Evolutionary conservation across 1,140 invertebrate species (phyloP).

Genomic region (Octopus sinensis): DNA sequence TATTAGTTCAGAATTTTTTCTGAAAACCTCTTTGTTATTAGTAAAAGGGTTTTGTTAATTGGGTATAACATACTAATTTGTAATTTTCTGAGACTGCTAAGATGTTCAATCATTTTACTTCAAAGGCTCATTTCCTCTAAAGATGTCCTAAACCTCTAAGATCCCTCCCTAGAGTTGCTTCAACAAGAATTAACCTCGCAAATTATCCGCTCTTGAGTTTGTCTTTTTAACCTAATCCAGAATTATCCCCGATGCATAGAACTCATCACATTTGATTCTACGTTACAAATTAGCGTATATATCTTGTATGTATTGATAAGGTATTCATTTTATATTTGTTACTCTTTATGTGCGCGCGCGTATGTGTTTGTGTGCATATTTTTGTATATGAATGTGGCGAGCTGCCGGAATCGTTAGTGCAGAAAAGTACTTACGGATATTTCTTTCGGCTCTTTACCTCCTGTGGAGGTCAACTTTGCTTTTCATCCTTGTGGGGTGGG

Average conservation of each 20-base stretch:
- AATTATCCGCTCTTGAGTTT: not conserved
- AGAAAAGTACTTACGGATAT: not conserved
- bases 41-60: too few species aligned
- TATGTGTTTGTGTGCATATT: not conserved
- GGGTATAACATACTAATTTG: too few species aligned
- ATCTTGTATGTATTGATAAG: not conserved
- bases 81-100: too few species aligned
- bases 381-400: not conserved
- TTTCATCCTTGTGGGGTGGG: not conserved
- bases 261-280: not conserved
- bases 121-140: too few species aligned
- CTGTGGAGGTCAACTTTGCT: not conserved
- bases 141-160: too few species aligned
- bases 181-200: too few species aligned
- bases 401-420: not conserved
- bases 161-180: too few species aligned
- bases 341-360: not conserved
- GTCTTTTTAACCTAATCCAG: not conserved
- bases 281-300: not conserved
- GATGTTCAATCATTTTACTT: too few species aligned
- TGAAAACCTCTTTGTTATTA: too few species aligned
- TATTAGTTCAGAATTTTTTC: too few species aligned
- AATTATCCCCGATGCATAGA: not conserved
- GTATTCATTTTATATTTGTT: not conserved
- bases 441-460: not conserved